Base-by-base conservation (phyloP, 2,113 vertebrate species). In the Bostrychus sinensis region DNA sequence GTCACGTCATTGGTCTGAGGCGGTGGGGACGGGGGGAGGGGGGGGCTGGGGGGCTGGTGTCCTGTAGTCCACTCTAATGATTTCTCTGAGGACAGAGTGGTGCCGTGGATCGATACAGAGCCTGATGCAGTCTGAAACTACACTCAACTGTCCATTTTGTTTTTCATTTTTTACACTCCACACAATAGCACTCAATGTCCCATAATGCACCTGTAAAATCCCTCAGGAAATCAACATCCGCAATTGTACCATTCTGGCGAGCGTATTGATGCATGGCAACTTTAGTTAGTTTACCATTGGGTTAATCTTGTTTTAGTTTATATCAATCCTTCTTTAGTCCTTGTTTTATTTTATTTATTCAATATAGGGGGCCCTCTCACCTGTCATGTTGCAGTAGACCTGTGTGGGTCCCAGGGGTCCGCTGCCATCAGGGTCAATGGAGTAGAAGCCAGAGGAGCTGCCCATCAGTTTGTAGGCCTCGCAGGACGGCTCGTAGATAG, bases 311-410 rank as follows among this genome's bases (percentile, higher is more conserved):
- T 30, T 32, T 32, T 32, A 8, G 30, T 32, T 32, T 32, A 32
- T 5, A 32, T 32, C 3, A 32, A 7, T 32, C 7, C 7, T 32
- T 32, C 30, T 32, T 32, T 32, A 32, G 30, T 32, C 3, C 30
- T 32, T 5, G 30, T 32, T 32, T 32, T 3, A 32, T 32, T 8
- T 8, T 2, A 32, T 32, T 32, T 32, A 2, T 2, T 7, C 41
- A 8, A 5, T 20, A 19, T 12, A 22, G 45, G 22, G 45, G 13
- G 14, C 16, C 4, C 7, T 51, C 86, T 94, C 90, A 98, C 97
- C 97, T 86, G 96, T 98, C 88, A 97, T 93, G 75, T 98, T 96
- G 88, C 96, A 98, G 87, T 94, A 97, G 2, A 98, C 96, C 23
- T 88, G 93, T 30, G 95, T 77, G 0, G 96, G 94, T 80, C 83